Evolutionary conservation across 2,888 invertebrate species (phyloP), one percentile per base, ranked within the genome.

Genomic region (Macrosiphum euphorbiae): DNA sequence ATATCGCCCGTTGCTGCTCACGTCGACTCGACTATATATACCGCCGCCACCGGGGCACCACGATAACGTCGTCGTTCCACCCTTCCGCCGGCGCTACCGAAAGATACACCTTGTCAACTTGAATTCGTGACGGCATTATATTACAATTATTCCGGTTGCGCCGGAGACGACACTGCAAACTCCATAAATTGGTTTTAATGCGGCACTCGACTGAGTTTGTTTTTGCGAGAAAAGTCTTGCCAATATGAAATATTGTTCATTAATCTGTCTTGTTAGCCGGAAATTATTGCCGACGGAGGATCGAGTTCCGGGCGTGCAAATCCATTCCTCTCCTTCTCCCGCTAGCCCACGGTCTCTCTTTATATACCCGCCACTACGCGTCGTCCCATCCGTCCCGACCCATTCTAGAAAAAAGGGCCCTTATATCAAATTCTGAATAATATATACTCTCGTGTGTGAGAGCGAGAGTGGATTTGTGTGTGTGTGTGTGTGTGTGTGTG

Each of bases 51-150:
- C 78, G 92, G 87, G 86, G 90, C 94, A 90, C 92, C 94, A 91
- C 28, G 94, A 97, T 97, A 50, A 96, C 97, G 16, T 97, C 98
- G 58, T 98, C 98, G 88, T 92, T 50, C 90, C 89, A 84, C 93
- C 89, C 89, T 86, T 35, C 91, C 94, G n/a, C 94, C 94, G 28
- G 86, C 94, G 35, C 55, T 55, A 35, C n/a, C 94, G 24, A 93
- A 85, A 93, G 93, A 93, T 89, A 93, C 93, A 94, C 94, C 94
- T 94, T 94, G 94, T 94, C 94, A 90, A 90, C 94, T 94, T 90
- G 94, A 90, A 94, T 94, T 94, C 94, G 94, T 90, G 90, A 94
- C 90, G 94, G 94, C 94, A 94, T 94, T 94, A 94, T 94, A 94
- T 94, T 94, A 94, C 94, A 94, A 94, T 94, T 94, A 94, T 94